Evolutionary conservation across 1,140 invertebrate genomes (phyloP).

Genomic region (Choristoneura fumiferana): DNA sequence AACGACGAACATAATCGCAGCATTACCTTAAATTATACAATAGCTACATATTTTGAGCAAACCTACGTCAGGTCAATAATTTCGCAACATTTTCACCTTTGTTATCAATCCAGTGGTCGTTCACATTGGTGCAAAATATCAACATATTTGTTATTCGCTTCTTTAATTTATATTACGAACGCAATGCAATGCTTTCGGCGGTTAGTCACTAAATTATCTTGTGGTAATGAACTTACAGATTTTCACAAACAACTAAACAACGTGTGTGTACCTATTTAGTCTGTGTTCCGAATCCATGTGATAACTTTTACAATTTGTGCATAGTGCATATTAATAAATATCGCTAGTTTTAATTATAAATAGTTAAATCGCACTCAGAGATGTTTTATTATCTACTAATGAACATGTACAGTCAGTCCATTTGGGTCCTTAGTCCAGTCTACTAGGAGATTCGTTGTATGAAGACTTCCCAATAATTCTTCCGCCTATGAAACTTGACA

Average conservation of each 20-base stretch:
- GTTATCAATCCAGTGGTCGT: constrained; percentile 11
- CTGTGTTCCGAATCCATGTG: not conserved
- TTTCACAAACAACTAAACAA: constrained; percentile 1
- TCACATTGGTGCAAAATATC: constrained; percentile 13
- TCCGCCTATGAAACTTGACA: too few relatives aligned
- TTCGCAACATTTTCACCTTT: constrained; percentile 9
- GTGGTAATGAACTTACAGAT: constrained; percentile 5
- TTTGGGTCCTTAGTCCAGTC: too few relatives aligned
- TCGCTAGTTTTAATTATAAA: too few relatives aligned
- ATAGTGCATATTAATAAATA: too few relatives aligned
- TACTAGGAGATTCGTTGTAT: too few relatives aligned
- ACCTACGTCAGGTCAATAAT: not conserved
- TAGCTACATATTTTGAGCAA: not conserved
- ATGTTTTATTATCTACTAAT: too few relatives aligned
- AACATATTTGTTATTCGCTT: constrained; percentile 11
- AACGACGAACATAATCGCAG: not conserved
- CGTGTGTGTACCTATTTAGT: not conserved
- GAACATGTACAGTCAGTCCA: too few relatives aligned
- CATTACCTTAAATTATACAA: not conserved
- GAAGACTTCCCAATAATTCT: too few relatives aligned
- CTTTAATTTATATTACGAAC: not conserved
- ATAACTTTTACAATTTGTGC: too few relatives aligned
- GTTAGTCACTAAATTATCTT: not conserved
- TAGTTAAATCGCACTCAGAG: too few relatives aligned
- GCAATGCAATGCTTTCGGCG: not conserved